Conservation (phyloP, 2,797 vertebrate species). For the Urosaurus nigricauda region DNA sequence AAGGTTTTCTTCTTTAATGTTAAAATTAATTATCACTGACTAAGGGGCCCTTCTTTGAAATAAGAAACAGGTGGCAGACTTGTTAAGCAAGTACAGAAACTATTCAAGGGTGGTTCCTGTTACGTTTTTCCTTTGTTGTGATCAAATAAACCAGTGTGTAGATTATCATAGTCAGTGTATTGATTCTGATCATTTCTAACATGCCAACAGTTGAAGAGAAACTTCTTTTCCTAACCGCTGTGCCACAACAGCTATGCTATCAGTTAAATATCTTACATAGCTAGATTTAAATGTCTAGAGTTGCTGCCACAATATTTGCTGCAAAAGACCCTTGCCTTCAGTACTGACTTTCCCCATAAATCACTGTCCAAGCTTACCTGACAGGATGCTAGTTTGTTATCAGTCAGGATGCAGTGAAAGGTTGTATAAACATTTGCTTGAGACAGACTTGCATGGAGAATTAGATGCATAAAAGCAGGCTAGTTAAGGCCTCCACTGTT, state of each 20-base stretch:
- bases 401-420: conserved; percentile 25
- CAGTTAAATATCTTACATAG: conserved; percentile 41
- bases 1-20: neutral
- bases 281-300: conserved; percentile 17
- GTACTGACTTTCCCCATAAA: conserved; percentile 58
- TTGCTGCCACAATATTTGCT: conserved; percentile 50
- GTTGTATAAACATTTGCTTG: conserved; percentile 18
- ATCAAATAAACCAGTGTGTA: neutral
- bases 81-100: neutral
- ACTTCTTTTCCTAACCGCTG: conserved; percentile 14
- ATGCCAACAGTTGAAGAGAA: conserved; percentile 24
- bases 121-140: conserved; percentile 39
- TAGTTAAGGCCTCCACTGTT: neutral
- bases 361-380: conserved; percentile 40
- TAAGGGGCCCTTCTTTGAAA: neutral
- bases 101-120: neutral
- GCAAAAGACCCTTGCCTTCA: conserved; percentile 42
- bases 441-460: conserved; percentile 4
- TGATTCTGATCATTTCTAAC: conserved; percentile 9
- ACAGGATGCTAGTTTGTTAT: conserved; percentile 41
- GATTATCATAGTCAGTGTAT: conserved; percentile 8
- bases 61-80: neutral
- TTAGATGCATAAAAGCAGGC: neutral
- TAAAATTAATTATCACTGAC: neutral
- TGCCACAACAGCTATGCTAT: conserved; percentile 31